Evolutionary conservation across 2,113 vertebrate genomes (phyloP), one percentile per base, ranked within the genome.

Genomic region (Geothlypis trichas): DNA sequence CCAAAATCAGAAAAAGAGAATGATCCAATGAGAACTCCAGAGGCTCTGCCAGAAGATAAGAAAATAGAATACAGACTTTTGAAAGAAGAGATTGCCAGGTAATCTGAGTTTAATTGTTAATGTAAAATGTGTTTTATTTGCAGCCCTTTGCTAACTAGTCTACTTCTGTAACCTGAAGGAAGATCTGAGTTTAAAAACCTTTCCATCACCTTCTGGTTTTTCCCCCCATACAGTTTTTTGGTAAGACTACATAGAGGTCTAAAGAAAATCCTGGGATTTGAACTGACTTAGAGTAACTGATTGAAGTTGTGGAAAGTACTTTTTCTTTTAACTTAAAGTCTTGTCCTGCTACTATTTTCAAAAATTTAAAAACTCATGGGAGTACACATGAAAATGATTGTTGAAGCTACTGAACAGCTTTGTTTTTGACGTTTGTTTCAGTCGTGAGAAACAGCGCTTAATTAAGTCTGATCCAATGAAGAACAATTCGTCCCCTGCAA

Each of bases 1-100:
- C 98, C 98, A 27, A 98, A 98, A 73, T 98, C 98, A 18, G 99
- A 99, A 96, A 99, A 99, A 97, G 99, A 99, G 98, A 99, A 99
- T 95, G 98, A 99, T 97, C 99, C 99, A 2, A 97, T 99, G 84
- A 97, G 98, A 95, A 99, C 98, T 26, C 98, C 98, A 27, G 99
- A 99, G 54, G 98, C 98, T 37, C 81, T 99, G 21, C 98, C 98
- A 33, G 99, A 99, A 84, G 98, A 98, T 69, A 98, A 98, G 92
- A 99, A 98, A 92, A 98, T 98, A 4, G 99, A 99, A 90, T 99
- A 99, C 95, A 98, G 98, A 16, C 98, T 98, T 41, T 96, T 99
- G 61, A 98, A 98, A 89, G 99, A 99, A 95, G 98, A 99, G 71
- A 98, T 99, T 91, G 98, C 98, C 94, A 99, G 98, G 99, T 99